Percentiles rank a stretch among this genome's conserved stretches.
These are phyloP conservation scores for Xestia ashworthii DNA, from an alignment of 2,888 invertebrate species.

Conservation along the genomic window DNA sequence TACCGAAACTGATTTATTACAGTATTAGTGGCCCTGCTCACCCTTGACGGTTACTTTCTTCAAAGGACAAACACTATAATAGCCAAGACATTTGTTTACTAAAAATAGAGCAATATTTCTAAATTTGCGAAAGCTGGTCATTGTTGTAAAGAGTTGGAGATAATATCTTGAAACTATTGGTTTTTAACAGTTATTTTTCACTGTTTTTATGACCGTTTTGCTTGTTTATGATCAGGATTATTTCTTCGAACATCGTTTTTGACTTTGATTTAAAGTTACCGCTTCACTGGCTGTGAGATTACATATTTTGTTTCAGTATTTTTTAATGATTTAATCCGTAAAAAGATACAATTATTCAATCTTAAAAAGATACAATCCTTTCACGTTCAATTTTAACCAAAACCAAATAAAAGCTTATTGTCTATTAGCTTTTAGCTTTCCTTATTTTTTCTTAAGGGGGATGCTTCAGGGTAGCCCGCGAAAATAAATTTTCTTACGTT, in stretches of 20 bases:
- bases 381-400: no score
- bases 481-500: no score
- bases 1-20: conserved; percentile 51
- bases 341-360: no score
- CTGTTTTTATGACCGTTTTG: conserved; percentile 29
- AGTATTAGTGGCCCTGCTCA: conserved; percentile 8
- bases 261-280: no score
- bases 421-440: no score
- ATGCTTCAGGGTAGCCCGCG: no score
- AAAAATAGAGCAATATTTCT: conserved; percentile 58
- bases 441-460: no score
- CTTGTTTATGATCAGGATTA: conserved; percentile 31
- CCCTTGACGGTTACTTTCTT: conserved; percentile 52
- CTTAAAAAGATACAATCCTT: no score
- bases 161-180: conserved; percentile 29
- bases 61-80: conserved; percentile 45
- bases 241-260: background rate
- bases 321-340: background rate
- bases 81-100: conserved; percentile 52
- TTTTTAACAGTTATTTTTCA: conserved; percentile 42
- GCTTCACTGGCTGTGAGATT: background rate
- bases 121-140: conserved; percentile 36
- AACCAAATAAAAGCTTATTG: no score
- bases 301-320: background rate
- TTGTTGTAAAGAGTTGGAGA: conserved; percentile 43